Evolutionary conservation across 1,140 invertebrate genomes (phyloP).

Genomic region (Drosophila pallidifrons): DNA sequence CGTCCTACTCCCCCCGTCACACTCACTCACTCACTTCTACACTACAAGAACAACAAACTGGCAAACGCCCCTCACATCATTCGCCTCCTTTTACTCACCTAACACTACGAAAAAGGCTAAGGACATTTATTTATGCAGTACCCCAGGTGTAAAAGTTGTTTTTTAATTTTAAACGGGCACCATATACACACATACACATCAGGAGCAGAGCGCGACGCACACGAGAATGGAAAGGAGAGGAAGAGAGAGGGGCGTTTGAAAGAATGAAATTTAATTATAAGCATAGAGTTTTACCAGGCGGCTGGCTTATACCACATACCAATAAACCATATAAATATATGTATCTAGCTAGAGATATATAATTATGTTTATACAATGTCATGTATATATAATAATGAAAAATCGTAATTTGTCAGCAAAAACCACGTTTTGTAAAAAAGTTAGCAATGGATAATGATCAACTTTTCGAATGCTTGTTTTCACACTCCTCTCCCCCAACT

Average conservation of each 20-base stretch:
- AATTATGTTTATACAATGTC: slow-evolving; percentile 26
- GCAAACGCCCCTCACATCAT: slow-evolving; percentile 14
- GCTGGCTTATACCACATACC: slow-evolving; percentile 36
- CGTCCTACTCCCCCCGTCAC: background rate
- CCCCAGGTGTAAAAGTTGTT: slow-evolving; percentile 74
- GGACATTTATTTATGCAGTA: slow-evolving; percentile 74
- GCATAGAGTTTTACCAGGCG: slow-evolving; percentile 64
- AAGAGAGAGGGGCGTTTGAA: slow-evolving; percentile 34
- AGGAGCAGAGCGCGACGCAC: slow-evolving; percentile 27
- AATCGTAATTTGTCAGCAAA: slow-evolving; percentile 1
- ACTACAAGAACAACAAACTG: background rate
- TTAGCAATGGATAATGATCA: slow-evolving; percentile 13
- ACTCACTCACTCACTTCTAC: slow-evolving; percentile 25
- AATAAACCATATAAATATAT: background rate
- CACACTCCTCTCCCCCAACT: background rate
- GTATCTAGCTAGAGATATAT: slow-evolving; percentile 11
- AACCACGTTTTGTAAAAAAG: slow-evolving; percentile 24
- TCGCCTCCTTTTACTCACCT: background rate
- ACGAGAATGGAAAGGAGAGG: background rate
- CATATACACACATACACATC: slow-evolving; percentile 13
- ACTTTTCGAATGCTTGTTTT: slow-evolving; percentile 18
- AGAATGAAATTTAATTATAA: slow-evolving; percentile 55
- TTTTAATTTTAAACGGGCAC: slow-evolving; percentile 75
- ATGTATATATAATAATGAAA: slow-evolving; percentile 36
- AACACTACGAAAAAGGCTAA: slow-evolving; percentile 61